phyloP scores from a whole-genome alignment of 2,888 invertebrate genomes.

The Galeruca laticollis region DNA sequence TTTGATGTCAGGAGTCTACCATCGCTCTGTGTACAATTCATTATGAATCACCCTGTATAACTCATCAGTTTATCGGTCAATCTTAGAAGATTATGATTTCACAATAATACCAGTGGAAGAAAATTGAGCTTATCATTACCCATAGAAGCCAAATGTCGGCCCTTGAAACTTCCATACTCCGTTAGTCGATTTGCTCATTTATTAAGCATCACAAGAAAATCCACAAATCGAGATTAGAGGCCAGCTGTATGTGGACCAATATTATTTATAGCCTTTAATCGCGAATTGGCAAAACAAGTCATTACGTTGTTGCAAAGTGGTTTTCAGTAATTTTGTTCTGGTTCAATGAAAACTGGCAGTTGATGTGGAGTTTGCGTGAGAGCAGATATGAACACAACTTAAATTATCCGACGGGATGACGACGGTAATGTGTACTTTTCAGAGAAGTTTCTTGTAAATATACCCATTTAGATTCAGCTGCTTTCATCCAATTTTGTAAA shows the following conservation, averaged over 20 bases:
- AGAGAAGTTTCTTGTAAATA: background rate
- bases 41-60: no score
- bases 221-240: slow-evolving; percentile 25
- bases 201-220: slow-evolving; percentile 18
- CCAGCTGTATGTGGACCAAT: slow-evolving; percentile 36
- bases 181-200: background rate
- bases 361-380: slow-evolving; percentile 23
- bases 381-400: slow-evolving; percentile 5
- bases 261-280: slow-evolving; percentile 43
- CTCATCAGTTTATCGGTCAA: no score
- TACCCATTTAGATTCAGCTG: background rate
- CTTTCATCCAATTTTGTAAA: background rate
- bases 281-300: slow-evolving; percentile 43
- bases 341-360: slow-evolving; percentile 38
- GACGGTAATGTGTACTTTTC: background rate
- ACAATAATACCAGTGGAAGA: no score
- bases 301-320: slow-evolving; percentile 36
- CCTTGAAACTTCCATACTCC: no score
- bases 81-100: no score
- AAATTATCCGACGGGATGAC: background rate
- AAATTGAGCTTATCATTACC: no score
- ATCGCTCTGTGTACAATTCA: no score
- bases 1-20: no score
- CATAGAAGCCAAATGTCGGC: no score
- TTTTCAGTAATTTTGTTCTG: slow-evolving; percentile 17